phyloP scores from a whole-genome alignment of 2,797 vertebrate species.

The Microctenopoma steveboyesi region DNA sequence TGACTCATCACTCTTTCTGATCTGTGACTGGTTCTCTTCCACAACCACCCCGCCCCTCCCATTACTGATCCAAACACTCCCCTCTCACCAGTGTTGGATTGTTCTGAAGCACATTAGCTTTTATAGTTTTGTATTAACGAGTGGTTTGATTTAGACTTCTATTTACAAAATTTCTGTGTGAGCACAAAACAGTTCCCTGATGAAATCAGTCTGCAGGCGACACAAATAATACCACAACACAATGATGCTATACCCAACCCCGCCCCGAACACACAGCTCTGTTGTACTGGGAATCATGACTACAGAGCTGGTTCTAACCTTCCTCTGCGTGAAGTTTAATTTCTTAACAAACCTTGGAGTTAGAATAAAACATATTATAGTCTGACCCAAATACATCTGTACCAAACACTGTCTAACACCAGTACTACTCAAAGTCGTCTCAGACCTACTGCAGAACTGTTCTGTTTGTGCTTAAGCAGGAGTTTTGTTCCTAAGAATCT shows the following conservation, averaged over 20 bases:
- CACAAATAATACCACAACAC: too few relatives aligned
- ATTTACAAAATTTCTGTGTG: slow-evolving; percentile 21
- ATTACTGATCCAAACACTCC: slow-evolving; percentile 63
- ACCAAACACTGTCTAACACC: too few relatives aligned
- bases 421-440: too few relatives aligned
- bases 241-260: background rate
- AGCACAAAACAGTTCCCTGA: slow-evolving; percentile 5
- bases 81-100: slow-evolving; percentile 57
- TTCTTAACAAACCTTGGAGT: too few relatives aligned
- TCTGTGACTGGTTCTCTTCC: slow-evolving; percentile 38
- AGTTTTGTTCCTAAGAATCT: slow-evolving; percentile 19
- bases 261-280: too few relatives aligned
- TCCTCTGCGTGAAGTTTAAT: too few relatives aligned
- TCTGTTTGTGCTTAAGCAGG: slow-evolving; percentile 10
- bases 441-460: too few relatives aligned
- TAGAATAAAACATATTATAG: too few relatives aligned
- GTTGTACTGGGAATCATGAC: too few relatives aligned
- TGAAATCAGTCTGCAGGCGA: background rate
- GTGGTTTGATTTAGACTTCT: slow-evolving; percentile 11
- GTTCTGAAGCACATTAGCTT: slow-evolving; percentile 17
- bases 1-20: slow-evolving; percentile 57
- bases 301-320: too few relatives aligned
- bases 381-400: too few relatives aligned
- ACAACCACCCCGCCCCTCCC: slow-evolving; percentile 3
- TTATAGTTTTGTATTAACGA: slow-evolving; percentile 1